Evolutionary conservation across 2,113 vertebrate genomes (phyloP).

Genomic region (Callipepla californica): DNA sequence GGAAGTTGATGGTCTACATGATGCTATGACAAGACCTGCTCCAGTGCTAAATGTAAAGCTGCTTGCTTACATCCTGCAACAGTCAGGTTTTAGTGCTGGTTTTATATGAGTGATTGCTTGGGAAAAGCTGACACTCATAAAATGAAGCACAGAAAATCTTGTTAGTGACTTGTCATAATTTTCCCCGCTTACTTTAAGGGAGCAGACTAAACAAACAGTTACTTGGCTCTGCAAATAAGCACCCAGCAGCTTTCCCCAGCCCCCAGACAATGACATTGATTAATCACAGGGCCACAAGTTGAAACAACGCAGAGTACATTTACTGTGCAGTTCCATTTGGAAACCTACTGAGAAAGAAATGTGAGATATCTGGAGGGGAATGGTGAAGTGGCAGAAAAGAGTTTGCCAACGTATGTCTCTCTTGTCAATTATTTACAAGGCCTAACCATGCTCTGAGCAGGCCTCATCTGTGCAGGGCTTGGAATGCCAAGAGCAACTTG

Average conservation of each 20-base stretch:
- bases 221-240: neutral
- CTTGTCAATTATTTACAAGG: neutral
- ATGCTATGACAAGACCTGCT: fast-evolving
- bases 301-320: fast-evolving
- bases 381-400: neutral
- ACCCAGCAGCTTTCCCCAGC: neutral
- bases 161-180: conserved; percentile 57
- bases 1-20: fast-evolving
- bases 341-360: neutral
- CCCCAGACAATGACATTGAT: conserved; percentile 14
- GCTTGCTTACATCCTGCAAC: neutral
- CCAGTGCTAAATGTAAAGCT: neutral
- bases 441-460: neutral
- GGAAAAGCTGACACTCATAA: conserved; percentile 61
- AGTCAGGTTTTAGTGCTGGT: conserved; percentile 15
- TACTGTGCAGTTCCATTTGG: fast-evolving
- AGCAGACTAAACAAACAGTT: conserved; percentile 10
- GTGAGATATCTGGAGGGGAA: neutral
- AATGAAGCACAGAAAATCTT: conserved; percentile 32
- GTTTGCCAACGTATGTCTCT: neutral
- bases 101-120: conserved; percentile 40
- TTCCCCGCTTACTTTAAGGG: conserved; percentile 20
- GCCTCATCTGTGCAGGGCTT: neutral
- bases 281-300: neutral
- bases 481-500: neutral